phyloP scores from a whole-genome alignment of 2,113 vertebrate species.

The Accipiter cooperii region DNA sequence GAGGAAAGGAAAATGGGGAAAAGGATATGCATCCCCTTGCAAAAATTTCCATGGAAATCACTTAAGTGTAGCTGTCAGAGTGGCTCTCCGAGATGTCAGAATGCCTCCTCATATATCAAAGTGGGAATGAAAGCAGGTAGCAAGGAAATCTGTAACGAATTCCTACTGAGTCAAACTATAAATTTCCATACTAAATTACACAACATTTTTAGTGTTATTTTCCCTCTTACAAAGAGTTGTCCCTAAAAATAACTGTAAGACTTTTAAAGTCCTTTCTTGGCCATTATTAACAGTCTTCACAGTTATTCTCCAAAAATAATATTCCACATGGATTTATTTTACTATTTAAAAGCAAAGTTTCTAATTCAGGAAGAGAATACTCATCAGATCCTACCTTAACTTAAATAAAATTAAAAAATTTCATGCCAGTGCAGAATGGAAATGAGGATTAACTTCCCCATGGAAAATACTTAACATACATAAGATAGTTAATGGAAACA shows the following conservation, averaged over 20 bases:
- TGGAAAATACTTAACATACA: slow-evolving; percentile 26
- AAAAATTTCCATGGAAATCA: slow-evolving; percentile 16
- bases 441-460: slow-evolving; percentile 5
- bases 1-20: neutral
- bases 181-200: slow-evolving; percentile 15
- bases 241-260: slow-evolving; percentile 20
- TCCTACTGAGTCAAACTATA: neutral
- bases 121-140: slow-evolving; percentile 7
- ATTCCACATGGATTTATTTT: slow-evolving; percentile 4
- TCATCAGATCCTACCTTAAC: neutral
- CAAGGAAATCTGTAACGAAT: slow-evolving; percentile 6
- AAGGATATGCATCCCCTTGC: neutral
- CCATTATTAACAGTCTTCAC: neutral
- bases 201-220: slow-evolving; percentile 1
- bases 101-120: slow-evolving; percentile 26
- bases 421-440: slow-evolving; percentile 1
- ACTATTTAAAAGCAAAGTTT: neutral
- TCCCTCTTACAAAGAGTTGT: neutral
- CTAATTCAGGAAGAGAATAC: slow-evolving; percentile 11
- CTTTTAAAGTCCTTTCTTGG: neutral
- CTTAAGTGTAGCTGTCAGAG: neutral
- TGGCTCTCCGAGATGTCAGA: neutral
- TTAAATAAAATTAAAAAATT: neutral
- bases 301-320: slow-evolving; percentile 1
- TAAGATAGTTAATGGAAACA: slow-evolving; percentile 48